Percentiles rank a stretch among this genome's conserved stretches.
phyloP scores from a whole-genome alignment of 2,797 vertebrate genomes.

The Ispidina lecontei region DNA sequence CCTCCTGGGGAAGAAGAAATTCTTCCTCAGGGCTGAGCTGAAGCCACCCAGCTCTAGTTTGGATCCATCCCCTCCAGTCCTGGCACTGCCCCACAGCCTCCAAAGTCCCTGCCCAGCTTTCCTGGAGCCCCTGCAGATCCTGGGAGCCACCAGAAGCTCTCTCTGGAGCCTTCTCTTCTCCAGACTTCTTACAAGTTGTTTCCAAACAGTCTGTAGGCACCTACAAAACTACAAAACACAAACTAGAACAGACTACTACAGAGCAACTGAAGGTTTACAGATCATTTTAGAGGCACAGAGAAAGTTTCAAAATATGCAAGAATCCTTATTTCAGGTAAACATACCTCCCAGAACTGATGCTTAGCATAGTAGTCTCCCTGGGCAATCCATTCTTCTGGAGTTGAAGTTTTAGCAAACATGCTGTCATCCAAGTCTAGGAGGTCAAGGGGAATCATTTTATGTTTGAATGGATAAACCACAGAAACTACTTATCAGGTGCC shows the following conservation, averaged over 20 bases:
- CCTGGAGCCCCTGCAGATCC: no score
- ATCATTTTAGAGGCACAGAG: neutral
- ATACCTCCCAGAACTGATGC: constrained; percentile 84
- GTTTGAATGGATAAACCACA: neutral
- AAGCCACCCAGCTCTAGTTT: no score
- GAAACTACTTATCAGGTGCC: neutral
- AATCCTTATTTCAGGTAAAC: neutral
- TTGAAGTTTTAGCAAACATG: constrained; percentile 85
- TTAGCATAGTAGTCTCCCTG: constrained; percentile 84
- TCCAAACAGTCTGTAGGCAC: neutral
- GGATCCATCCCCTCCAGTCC: no score
- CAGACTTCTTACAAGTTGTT: neutral
- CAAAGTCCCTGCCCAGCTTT: no score
- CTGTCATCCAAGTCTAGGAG: constrained; percentile 81
- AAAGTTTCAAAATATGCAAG: neutral
- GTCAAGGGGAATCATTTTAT: neutral
- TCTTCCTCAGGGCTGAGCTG: no score
- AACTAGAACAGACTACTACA: neutral
- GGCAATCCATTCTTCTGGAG: constrained; percentile 80
- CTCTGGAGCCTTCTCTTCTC: no score
- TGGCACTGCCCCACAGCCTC: no score
- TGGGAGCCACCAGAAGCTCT: no score
- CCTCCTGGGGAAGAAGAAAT: no score
- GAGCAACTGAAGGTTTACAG: neutral
- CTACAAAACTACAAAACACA: neutral